A percentile compares a stretch with the other conserved stretches of the same genome.
Conservation (phyloP, 2,888 invertebrate genomes). For the Halocaridina rubra region DNA sequence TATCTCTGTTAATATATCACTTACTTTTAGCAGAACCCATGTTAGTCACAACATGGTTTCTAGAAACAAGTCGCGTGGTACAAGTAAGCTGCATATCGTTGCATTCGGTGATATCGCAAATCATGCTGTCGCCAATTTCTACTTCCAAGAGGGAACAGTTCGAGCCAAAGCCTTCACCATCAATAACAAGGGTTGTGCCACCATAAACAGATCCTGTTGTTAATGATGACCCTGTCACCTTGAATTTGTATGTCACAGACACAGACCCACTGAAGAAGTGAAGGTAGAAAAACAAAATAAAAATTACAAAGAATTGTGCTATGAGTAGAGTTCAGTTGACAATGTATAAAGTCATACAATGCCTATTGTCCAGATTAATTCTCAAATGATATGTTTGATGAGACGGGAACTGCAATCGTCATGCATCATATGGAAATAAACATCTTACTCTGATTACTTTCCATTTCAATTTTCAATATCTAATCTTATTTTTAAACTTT, state of each 20-base stretch:
- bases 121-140: conserved; percentile 5
- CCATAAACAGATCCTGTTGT: conserved; percentile 23
- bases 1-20: no score
- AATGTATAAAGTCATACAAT: no score
- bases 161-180: conserved; percentile 48
- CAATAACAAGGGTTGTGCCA: conserved; percentile 23
- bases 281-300: neutral
- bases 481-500: no score
- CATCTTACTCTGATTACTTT: no score
- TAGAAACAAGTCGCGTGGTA: neutral
- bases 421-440: no score
- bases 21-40: conserved; percentile 6
- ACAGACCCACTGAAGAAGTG: neutral
- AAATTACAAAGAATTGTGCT: neutral
- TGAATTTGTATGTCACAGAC: conserved; percentile 2
- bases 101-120: conserved; percentile 31
- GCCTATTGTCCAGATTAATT: no score
- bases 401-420: no score
- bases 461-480: no score
- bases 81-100: conserved; percentile 20
- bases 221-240: conserved; percentile 12
- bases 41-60: conserved; percentile 33
- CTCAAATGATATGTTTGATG: no score
- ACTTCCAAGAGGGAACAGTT: conserved; percentile 40
- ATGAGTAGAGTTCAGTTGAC: neutral